Base-by-base conservation (phyloP, 2,888 invertebrate species). In the Amiota communis region DNA sequence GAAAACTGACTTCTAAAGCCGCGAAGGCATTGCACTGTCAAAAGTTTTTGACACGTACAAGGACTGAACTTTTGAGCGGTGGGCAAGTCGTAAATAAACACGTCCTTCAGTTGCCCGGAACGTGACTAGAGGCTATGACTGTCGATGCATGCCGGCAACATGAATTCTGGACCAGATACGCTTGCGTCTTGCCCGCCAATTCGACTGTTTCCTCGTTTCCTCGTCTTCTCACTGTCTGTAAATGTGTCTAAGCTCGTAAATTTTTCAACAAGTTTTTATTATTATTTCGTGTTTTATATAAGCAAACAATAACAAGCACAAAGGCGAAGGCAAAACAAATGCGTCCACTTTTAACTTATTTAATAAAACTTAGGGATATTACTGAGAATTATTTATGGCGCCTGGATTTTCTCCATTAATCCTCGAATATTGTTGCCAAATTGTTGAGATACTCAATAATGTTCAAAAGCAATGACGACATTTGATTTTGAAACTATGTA, bases 21-120 rank as follows among this genome's bases (percentile, higher is more conserved):
- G 76, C 64, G 74, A 73, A 78, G 80, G 78, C 78, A 80, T 78
- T 80, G 80, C 80, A 82, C 78, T 82, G 82, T 82, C 82, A 79
- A 82, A 82, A 82, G 75, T 82, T 81, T 82, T 81, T 82, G 81
- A 82, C 82, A 82, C 82, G 82, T 82, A 82, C 82, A 75, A 79
- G 79, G 79, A 81, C 79, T 78, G 79, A 82, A 80, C 77, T 81
- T 82, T 82, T 82, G 78, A 82, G 82, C 80, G 81, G 81, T 80
- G 77, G 81, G 76, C 81, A 79, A 77, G 75, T 80, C 80, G 81
- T 79, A 82, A 79, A 81, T 81, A 82, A 82, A 82, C 82, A 82
- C 81, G 82, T 79, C 74, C 78, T 73, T 70, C 57, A 71, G 59
- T 61, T 61, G 65, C 64, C 73, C 57, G 36, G 56, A 75, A 82